Conservation (phyloP, 2,888 invertebrate genomes). For the Julus scanicus region DNA sequence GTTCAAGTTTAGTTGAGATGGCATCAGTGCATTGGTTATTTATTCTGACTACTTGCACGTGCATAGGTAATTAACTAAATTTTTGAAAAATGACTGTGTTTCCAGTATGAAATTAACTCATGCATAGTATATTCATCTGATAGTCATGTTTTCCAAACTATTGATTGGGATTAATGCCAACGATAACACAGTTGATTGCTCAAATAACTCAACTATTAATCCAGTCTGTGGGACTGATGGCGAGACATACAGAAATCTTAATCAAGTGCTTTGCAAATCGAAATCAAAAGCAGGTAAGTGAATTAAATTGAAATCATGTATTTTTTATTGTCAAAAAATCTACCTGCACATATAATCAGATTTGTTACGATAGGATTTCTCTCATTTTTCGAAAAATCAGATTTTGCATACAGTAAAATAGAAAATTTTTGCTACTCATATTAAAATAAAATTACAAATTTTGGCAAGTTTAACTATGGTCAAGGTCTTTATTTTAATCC, state of each 20-base stretch:
- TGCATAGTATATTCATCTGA: background rate
- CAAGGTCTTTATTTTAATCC: no score
- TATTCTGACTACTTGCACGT: background rate
- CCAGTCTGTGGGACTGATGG: slow-evolving; percentile 27
- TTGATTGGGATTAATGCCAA: background rate
- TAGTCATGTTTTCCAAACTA: background rate
- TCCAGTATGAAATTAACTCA: background rate
- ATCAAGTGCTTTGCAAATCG: slow-evolving; percentile 32
- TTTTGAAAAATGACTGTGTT: background rate
- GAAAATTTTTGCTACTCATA: no score
- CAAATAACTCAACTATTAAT: background rate
- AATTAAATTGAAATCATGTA: background rate
- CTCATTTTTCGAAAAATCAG: no score
- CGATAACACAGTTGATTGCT: background rate
- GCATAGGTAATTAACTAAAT: background rate
- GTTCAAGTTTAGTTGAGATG: background rate
- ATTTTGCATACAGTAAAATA: no score
- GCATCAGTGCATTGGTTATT: background rate
- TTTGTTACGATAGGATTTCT: no score
- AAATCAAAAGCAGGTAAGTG: background rate
- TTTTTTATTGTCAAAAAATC: no score
- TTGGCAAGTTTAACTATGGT: no score
- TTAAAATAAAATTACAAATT: no score
- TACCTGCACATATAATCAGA: no score
- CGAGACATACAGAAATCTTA: background rate